Evolutionary conservation across 2,888 invertebrate species (phyloP).

Genomic region (Andrena hattorfiana): DNA sequence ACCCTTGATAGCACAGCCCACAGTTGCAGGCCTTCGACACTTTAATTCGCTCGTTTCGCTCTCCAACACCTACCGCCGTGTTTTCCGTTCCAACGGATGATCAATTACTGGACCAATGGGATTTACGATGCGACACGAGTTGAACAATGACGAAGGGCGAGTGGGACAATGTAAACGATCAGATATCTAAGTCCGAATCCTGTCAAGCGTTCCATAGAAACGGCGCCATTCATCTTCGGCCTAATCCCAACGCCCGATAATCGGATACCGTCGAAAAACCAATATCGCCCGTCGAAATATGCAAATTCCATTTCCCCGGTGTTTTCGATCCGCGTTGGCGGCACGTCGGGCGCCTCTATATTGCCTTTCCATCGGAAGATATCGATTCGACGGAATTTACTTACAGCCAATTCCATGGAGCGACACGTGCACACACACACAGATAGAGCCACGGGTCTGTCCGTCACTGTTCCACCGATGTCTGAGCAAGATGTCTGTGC

Average conservation of each 20-base stretch:
- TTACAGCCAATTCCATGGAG: constrained; percentile 38
- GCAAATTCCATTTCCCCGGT: constrained; percentile 43
- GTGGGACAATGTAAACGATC: constrained; percentile 12
- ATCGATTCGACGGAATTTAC: constrained; percentile 52
- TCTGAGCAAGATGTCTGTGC: too few relatives aligned
- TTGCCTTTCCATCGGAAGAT: constrained; percentile 13
- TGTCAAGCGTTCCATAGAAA: constrained; percentile 2
- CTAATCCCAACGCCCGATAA: constrained; percentile 30
- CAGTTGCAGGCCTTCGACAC: neutral
- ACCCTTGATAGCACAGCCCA: neutral
- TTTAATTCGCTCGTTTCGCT: too few relatives aligned
- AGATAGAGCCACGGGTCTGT: constrained; percentile 27
- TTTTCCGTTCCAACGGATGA: neutral
- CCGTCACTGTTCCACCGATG: constrained; percentile 13
- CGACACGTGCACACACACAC: constrained; percentile 39
- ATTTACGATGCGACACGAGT: neutral
- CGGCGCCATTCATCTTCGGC: constrained; percentile 3
- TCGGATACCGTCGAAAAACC: constrained; percentile 29
- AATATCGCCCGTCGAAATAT: constrained; percentile 38
- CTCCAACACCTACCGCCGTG: too few relatives aligned
- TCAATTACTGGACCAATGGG: neutral
- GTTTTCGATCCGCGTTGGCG: constrained; percentile 30
- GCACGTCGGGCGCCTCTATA: constrained; percentile 12
- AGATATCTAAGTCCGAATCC: constrained; percentile 4
- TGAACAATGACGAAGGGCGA: neutral